phyloP scores from a whole-genome alignment of 92 coral and sea anemone species.

The Porites lobata region DNA sequence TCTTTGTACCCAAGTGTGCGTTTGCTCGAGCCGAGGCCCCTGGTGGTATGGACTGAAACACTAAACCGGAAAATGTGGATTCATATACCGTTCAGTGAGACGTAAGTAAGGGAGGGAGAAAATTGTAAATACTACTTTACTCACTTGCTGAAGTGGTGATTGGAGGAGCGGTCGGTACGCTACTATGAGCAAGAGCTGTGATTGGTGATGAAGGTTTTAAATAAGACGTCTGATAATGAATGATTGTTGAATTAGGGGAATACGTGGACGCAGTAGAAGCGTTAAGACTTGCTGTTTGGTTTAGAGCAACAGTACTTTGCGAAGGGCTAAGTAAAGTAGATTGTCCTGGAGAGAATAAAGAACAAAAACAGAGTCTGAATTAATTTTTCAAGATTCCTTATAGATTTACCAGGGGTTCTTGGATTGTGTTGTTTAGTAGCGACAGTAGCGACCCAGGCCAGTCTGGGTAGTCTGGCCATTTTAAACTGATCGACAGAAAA shows the following conservation, averaged over 20 bases:
- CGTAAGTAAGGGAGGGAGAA: background rate
- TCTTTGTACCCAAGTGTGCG: no score
- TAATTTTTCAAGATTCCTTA: no score
- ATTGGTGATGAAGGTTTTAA: background rate
- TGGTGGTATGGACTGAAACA: no score
- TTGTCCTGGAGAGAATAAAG: background rate
- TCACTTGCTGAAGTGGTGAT: constrained; percentile 15
- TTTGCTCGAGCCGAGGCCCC: no score
- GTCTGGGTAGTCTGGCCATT: no score
- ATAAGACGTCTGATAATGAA: background rate
- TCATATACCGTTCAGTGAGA: background rate
- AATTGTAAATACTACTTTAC: background rate
- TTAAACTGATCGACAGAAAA: no score
- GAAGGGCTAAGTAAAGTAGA: background rate
- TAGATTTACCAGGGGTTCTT: no score
- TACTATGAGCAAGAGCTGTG: background rate
- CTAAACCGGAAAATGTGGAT: no score
- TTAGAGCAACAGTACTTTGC: background rate
- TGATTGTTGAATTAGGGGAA: background rate
- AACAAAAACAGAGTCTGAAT: background rate
- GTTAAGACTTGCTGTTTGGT: constrained; percentile 6
- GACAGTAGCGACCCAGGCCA: no score
- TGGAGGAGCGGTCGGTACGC: background rate
- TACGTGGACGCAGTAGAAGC: background rate
- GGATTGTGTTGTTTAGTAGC: no score